phyloP scores from a whole-genome alignment of 2,113 vertebrate species.

The Dromiciops gliroides region DNA sequence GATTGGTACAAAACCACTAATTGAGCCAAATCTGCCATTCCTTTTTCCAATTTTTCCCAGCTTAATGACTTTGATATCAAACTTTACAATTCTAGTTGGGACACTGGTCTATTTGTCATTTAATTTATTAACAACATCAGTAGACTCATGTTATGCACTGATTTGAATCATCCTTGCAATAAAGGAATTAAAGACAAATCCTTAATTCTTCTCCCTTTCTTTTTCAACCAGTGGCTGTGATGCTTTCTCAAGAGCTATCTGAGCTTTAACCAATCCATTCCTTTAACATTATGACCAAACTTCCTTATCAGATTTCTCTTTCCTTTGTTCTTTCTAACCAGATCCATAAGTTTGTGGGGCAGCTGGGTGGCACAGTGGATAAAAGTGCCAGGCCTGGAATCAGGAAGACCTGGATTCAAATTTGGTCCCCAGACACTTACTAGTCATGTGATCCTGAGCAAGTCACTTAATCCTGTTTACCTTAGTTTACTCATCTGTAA shows the following conservation, averaged over 20 bases:
- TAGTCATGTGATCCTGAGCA: background rate
- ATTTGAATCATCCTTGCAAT: constrained; percentile 95
- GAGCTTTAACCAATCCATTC: constrained; percentile 95
- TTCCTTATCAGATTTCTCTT: background rate
- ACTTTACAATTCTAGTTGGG: constrained; percentile 88
- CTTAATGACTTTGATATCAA: constrained; percentile 92
- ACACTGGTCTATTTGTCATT: constrained; percentile 93
- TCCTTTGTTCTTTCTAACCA: background rate
- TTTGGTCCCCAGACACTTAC: background rate
- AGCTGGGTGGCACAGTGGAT: too few species aligned
- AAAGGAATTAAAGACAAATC: constrained; percentile 95
- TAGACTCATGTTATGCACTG: constrained; percentile 91
- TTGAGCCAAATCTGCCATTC: constrained; percentile 80
- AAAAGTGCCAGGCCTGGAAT: too few species aligned
- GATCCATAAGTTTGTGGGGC: background rate
- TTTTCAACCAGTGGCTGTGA: constrained; percentile 89
- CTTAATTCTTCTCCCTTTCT: constrained; percentile 91
- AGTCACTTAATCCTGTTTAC: background rate
- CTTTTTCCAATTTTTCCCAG: constrained; percentile 93
- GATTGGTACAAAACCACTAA: constrained; percentile 84
- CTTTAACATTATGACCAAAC: constrained; percentile 94
- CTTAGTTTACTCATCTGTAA: background rate
- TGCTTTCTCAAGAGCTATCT: constrained; percentile 90
- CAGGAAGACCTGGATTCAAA: background rate
- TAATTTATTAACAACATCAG: constrained; percentile 88